Conservation (phyloP, 64 coral and sea anemone species). For the Porites australiensis region DNA sequence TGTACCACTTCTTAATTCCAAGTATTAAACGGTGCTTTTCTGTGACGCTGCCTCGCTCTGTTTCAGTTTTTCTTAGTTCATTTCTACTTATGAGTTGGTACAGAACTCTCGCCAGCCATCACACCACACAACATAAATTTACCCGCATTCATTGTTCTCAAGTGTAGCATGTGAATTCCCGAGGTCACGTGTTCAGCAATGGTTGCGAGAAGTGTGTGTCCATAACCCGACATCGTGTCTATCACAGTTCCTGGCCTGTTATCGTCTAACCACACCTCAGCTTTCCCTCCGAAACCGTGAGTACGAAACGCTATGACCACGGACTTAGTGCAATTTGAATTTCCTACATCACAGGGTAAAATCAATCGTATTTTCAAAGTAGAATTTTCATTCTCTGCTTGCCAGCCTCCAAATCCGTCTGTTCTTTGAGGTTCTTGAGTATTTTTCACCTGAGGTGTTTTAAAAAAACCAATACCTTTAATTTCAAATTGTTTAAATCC, state of each 20-base stretch:
- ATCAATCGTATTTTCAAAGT: not conserved
- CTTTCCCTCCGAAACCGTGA: not conserved
- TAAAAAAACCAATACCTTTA: not conserved
- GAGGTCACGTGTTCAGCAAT: not conserved
- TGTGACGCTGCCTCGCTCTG: no score
- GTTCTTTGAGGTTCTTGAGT: not conserved
- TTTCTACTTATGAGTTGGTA: no score
- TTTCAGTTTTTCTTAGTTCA: no score
- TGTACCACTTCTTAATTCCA: no score
- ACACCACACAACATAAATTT: not conserved
- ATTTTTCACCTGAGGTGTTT: not conserved
- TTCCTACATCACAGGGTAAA: not conserved
- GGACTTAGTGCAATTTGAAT: not conserved
- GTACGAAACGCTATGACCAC: not conserved
- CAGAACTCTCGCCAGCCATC: not conserved
- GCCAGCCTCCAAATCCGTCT: slow-evolving; percentile 11
- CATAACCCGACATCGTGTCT: not conserved
- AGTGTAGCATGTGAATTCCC: not conserved
- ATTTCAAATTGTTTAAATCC: not conserved
- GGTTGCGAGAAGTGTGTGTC: not conserved
- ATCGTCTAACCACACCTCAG: not conserved
- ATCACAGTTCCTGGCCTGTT: not conserved
- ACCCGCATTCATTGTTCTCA: not conserved
- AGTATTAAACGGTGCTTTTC: no score
- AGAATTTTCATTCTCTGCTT: slow-evolving; percentile 6